These are phyloP conservation scores for Lordiphosa collinella DNA, from an alignment of 1,140 invertebrate genomes.

Conservation along the genomic window DNA sequence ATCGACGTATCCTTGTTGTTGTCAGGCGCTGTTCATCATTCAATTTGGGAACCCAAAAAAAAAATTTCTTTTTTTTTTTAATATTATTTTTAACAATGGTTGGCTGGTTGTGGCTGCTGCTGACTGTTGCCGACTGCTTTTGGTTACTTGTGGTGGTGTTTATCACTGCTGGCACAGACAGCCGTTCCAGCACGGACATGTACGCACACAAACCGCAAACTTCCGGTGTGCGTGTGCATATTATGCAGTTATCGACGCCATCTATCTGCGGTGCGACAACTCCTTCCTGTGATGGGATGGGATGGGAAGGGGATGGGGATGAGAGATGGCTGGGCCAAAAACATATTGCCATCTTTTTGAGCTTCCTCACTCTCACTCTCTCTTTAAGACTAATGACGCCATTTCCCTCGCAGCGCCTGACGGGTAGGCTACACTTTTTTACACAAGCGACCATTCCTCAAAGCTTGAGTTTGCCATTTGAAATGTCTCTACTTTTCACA, in stretches of 20 bases:
- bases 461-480: too few relatives aligned
- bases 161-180: constrained; percentile 36
- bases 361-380: constrained; percentile 7
- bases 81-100: constrained; percentile 41
- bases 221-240: constrained; percentile 43
- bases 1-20: constrained; percentile 15
- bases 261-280: constrained; percentile 61
- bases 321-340: constrained; percentile 12
- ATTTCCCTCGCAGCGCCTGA: constrained; percentile 27
- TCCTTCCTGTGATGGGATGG: constrained; percentile 37
- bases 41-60: constrained; percentile 42
- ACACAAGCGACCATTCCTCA: too few relatives aligned
- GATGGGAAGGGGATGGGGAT: too few relatives aligned
- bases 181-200: constrained; percentile 2
- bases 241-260: constrained; percentile 68
- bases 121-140: constrained; percentile 17
- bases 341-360: constrained; percentile 34
- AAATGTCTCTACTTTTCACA: too few relatives aligned
- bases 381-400: constrained; percentile 37
- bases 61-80: neutral
- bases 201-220: constrained; percentile 41
- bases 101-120: constrained; percentile 14
- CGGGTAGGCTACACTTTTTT: constrained; percentile 61
- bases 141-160: constrained; percentile 42
- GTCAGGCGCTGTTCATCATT: constrained; percentile 55